Base-by-base conservation (phyloP, 2,113 vertebrate genomes). In the Scytalopus superciliaris region DNA sequence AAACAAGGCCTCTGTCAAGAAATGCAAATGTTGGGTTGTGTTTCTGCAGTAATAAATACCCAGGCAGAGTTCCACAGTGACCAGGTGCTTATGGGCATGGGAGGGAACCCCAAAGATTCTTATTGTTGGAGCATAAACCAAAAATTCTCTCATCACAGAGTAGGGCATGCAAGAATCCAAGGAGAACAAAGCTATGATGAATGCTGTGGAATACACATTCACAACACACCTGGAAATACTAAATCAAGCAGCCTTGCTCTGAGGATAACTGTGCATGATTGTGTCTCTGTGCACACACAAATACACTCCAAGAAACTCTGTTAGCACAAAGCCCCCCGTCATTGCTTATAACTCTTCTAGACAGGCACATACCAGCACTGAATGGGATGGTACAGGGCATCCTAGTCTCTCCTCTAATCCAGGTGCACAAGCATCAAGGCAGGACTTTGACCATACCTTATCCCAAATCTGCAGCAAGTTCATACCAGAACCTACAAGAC, bases 401-500 rank as follows among this genome's bases (percentile, higher is more conserved):
- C 98, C 98, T 4, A 99, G 97, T 80, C 98, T 98, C 37, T 94
- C 97, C 72, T 97, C 97, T 72, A 99, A 96, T 19, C 78, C 81
- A 35, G 99, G 99, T 16, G 99, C 98, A 9, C 98, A 98, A 50
- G 98, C 98, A 12, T 96, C 86, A 68, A 99, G 97, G 87, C 99
- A 99, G 77, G 93, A 23, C 21, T 85, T 75, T 31, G 98, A 98
- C 99, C 99, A 99, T 15, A 35, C 64, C 74, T 98, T 99, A 45
- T 97, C 97, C 89, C 94, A 95, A 93, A 99, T 99, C 69, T 99
- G 97, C 97, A 99, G 80, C 96, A 99, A 97, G 89, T 99, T 99
- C 99, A 99, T 99, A 57, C 99, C 99, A 45, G 99, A 99, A 53
- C 99, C 99, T 99, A 80, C n/a, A 50, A 73, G 84, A 55, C 6